phyloP scores from a whole-genome alignment of 2,888 invertebrate species.

The Calameuta idolon region DNA sequence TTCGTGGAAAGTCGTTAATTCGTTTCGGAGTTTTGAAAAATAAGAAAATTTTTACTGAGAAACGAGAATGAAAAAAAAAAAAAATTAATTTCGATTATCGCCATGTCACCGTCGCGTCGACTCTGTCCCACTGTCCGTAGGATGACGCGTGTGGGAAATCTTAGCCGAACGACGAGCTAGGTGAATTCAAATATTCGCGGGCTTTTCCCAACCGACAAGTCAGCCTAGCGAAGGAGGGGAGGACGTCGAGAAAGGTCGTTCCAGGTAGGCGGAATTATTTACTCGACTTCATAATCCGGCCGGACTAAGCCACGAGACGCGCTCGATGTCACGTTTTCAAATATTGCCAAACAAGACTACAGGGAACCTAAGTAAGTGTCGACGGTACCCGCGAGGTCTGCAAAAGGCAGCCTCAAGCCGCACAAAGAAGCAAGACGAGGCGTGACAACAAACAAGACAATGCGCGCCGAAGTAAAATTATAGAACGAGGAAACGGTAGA shows the following conservation, averaged over 20 bases:
- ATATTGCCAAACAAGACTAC: neutral
- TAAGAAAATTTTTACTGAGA: neutral
- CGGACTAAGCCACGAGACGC: neutral
- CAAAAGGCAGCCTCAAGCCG: neutral
- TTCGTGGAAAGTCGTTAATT: neutral
- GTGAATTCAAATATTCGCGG: too few species aligned
- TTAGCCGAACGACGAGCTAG: too few species aligned
- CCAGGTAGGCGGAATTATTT: neutral
- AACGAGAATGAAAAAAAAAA: neutral
- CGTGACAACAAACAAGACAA: neutral
- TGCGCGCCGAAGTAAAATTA: neutral
- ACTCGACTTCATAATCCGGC: neutral
- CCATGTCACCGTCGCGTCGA: neutral
- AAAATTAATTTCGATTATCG: neutral
- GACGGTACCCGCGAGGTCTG: neutral
- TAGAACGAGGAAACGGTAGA: neutral
- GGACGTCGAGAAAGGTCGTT: neutral
- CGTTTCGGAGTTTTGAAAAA: neutral
- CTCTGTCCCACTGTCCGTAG: too few species aligned
- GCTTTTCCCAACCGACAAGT: too few species aligned
- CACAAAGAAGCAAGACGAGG: neutral
- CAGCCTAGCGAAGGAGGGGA: neutral
- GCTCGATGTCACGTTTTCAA: neutral
- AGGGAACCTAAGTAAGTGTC: neutral
- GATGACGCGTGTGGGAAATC: too few species aligned